Base-by-base conservation (phyloP, 2,888 invertebrate species). In the Griposia aprilina region DNA sequence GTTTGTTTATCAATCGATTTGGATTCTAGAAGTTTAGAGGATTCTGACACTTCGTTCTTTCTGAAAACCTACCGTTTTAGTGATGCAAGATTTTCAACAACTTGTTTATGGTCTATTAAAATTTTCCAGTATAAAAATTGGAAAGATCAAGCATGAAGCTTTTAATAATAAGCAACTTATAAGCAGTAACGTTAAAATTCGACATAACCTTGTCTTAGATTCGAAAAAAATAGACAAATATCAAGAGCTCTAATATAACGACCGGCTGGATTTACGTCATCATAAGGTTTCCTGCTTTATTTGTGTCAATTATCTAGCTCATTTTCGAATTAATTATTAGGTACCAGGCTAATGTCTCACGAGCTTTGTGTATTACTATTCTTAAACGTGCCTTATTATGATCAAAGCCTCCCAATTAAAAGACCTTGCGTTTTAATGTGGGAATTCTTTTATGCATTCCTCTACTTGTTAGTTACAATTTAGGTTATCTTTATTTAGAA, bases 371-470 rank as follows among this genome's bases (percentile, higher is more conserved):
- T 85, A 83, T 82, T 83, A 82, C 75, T 71, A 73, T 87, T 88
- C 77, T 87, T 82, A 80, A 73, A 82, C 77, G 84, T 88, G 82
- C 75, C 78, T 88, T 86, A 83, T 89, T 88, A 88, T 89, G 76
- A 83, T 85, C 79, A 85, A 86, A 88, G 82, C 79, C 80, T 78
- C 84, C 82, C 84, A 87, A 88, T 88, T 87, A 88, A 80, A 82
- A 87, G 93, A 92, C 95, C 95, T 95, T 94, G 95, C 87, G 87
- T 94, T 92, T 91, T 94, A 94, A 93, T 94, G 96, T 96, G 95
- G 93, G 95, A 96, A 95, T 90, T 92, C 90, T 93, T 85, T 90
- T 90, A 91, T 90, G 86, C 91, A 91, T 91, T 92, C 91, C 90
- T 89, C 86, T 80, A 88, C 87, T 92, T 90, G 92, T 94, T 92